phyloP scores from a whole-genome alignment of 2,797 vertebrate genomes.

The Danionella dracula region DNA sequence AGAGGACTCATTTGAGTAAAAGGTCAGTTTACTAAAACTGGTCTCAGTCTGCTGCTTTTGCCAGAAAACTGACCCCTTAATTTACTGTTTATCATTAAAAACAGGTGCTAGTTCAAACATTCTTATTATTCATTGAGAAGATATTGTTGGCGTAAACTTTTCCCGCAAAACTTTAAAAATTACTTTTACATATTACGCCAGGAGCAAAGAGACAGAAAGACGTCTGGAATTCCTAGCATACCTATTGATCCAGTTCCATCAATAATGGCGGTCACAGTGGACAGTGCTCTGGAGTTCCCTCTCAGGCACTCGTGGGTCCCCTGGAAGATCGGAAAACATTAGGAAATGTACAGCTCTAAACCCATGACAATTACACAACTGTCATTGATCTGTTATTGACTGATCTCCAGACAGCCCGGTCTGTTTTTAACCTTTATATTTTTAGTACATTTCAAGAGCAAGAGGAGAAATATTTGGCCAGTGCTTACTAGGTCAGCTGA shows the following conservation, averaged over 20 bases:
- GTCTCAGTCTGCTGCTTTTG: too few species aligned
- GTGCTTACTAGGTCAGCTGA: constrained; percentile 91
- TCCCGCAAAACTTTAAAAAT: too few species aligned
- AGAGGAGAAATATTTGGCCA: constrained; percentile 7
- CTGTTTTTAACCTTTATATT: neutral
- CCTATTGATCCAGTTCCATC: constrained; percentile 93
- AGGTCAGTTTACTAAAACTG: too few species aligned
- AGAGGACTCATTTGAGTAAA: too few species aligned
- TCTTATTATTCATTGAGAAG: too few species aligned
- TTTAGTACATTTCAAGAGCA: neutral
- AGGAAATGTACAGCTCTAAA: neutral
- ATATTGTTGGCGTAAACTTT: too few species aligned
- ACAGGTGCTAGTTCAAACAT: too few species aligned
- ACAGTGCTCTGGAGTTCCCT: constrained; percentile 89
- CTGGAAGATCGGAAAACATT: constrained; percentile 55
- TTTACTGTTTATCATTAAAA: too few species aligned
- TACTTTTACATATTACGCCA: neutral
- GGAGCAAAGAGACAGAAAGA: neutral
- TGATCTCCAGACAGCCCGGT: too few species aligned
- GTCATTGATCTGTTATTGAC: constrained; percentile 14
- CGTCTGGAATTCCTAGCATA: constrained; percentile 46
- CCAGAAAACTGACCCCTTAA: too few species aligned
- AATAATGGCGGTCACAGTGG: constrained; percentile 94
- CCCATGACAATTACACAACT: neutral
- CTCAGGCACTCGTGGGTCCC: constrained; percentile 89